Evolutionary conservation across 1,140 invertebrate genomes (phyloP), one percentile per base, ranked within the genome.

Genomic region (Philaenus spumarius): DNA sequence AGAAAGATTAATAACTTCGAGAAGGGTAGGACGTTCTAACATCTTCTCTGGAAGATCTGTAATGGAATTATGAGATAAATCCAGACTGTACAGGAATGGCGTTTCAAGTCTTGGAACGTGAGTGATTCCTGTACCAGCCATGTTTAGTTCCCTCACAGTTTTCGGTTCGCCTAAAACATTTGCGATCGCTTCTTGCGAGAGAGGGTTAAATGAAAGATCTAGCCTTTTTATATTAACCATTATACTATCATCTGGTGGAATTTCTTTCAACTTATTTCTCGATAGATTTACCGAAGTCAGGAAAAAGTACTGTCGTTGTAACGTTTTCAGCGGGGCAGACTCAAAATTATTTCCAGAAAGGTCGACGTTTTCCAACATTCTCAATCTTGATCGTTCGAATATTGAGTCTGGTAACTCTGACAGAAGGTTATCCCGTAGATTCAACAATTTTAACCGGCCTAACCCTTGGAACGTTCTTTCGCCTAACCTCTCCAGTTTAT

Each of bases 131-230:
- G 87, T 90, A 39, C 84, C 81, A 0, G 90, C 89, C 20, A 95
- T 72, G 71, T 90, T 92, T 9, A 95, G 72, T 43, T 84, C 81
- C 47, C 90, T 72, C 0, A 92, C 82, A 0, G 90, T 91, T 76
- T 95, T 95, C 0, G 91, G 91, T 69, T 95, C 91, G 42, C 85
- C 87, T 0, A 95, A 69, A 35, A 95, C 81, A 67, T 86, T 86
- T 9, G 71, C 75, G 2, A 94, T 77, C 0, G 90, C 82, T 61
- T 86, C 82, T 51, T 79, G 71, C 3, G 83, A 83, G 1, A 95
- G 71, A 0, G 89, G 88, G 78, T 95, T 95, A 61, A 83, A 87
- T 1, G 89, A 93, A 1, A 95, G 71, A 74, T 95, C 91, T 0
- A 95, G 74, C 57, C 83, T 80, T 69, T 95, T 95, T 1, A 94